Conservation (phyloP, 2,888 invertebrate genomes). For the Formica aserva region DNA sequence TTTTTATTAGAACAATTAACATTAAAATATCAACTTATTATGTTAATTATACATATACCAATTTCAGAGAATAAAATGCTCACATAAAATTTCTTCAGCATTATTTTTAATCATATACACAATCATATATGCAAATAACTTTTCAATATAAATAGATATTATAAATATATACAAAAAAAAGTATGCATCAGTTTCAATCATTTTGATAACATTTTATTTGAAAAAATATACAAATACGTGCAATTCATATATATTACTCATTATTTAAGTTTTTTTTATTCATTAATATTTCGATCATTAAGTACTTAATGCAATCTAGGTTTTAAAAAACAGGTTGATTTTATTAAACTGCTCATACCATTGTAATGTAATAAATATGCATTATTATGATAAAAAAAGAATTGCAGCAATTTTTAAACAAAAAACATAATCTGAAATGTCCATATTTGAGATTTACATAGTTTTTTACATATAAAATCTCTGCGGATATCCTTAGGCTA, state of each 20-base stretch:
- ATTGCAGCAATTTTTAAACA: not conserved
- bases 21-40: not conserved
- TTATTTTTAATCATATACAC: not conserved
- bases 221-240: not conserved
- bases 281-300: not conserved
- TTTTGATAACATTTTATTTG: not conserved
- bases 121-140: not conserved
- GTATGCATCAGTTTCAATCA: not conserved
- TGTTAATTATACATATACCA: not conserved
- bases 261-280: not conserved
- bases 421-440: not conserved
- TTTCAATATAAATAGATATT: not conserved
- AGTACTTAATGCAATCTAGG: not conserved
- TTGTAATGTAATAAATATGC: not conserved
- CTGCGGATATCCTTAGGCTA: not conserved
- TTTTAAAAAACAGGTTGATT: not conserved
- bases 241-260: not conserved
- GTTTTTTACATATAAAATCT: not conserved
- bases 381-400: not conserved
- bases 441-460: not conserved
- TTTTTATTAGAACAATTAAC: not conserved
- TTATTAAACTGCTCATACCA: not conserved
- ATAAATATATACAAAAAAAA: not conserved
- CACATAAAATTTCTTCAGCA: not conserved
- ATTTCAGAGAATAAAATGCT: constrained; percentile 15